Evolutionary conservation across 92 coral and sea anemone genomes (phyloP), one percentile per base, ranked within the genome.

Genomic region (Epizoanthus rinbou): DNA sequence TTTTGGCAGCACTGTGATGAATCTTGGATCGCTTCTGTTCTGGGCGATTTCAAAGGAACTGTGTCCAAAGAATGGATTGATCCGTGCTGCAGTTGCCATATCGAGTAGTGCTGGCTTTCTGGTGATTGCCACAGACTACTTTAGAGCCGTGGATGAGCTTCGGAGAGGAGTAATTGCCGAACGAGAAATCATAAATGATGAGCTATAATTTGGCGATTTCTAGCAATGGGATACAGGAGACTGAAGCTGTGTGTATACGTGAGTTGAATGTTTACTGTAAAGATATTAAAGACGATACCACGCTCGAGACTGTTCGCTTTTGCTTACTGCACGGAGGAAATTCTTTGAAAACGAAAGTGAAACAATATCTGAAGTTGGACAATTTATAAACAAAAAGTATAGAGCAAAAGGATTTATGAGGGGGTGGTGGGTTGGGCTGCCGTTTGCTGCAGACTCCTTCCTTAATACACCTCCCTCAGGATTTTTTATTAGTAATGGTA

Each of bases 1-100:
- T 8, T 96, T 94, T 83, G 99, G 99, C 1, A 90, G 94, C 6
- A 84, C 88, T 74, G 69, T 94, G 81, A 91, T 96, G 90, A 96
- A 96, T 86, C 88, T 96, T 59, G 95, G 98, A 37, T 96, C 99
- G 10, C 80, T 96, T 25, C 83, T 96, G 70, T 91, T 91, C 25
- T 96, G 99, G 99, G 97, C 99, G 24, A 94, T 96, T 18, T 86
- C 89, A 18, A 94, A 96, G 85, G 99, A 92, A 81, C 82, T 93
- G 16, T 89, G 88, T 24, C 95, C 99, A 0, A 74, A 71, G 57
- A 91, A 94, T 84, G 88, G 89, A 43, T 25, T 92, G 47, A 86
- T 92, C 19, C 91, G 98, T 13, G 89, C 95, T n/a, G 73, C 88
- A 5, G 80, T 96, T 17, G 98, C 93, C 6, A 54, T 94, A 47